These are phyloP conservation scores for Cyprinella venusta DNA, from an alignment of 2,797 vertebrate species.

Conservation along the genomic window DNA sequence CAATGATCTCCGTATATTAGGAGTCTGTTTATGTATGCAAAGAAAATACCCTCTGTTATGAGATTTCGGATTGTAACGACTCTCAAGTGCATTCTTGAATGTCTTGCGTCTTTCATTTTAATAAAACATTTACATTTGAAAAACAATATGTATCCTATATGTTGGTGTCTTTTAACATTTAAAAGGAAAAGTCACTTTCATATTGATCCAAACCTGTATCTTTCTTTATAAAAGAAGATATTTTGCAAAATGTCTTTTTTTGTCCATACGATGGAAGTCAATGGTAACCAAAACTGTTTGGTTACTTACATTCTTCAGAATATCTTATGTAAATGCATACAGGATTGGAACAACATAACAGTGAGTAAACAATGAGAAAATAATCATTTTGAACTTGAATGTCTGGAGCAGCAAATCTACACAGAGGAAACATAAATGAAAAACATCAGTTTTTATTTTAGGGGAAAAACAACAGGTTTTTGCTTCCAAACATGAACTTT, in stretches of 20 bases:
- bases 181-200: neutral
- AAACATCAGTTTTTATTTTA: slow-evolving; percentile 3
- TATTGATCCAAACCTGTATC: neutral
- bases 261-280: neutral
- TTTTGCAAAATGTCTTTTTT: neutral
- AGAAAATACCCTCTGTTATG: neutral
- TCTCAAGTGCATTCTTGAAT: neutral
- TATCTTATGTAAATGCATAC: neutral
- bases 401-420: neutral
- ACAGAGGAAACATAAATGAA: neutral
- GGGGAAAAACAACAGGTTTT: neutral
- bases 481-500: neutral
- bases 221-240: neutral
- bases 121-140: slow-evolving; percentile 9
- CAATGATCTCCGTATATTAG: slow-evolving; percentile 3
- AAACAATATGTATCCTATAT: neutral
- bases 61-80: neutral
- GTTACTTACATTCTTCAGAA: neutral
- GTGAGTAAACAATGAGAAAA: neutral
- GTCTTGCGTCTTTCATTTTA: neutral
- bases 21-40: neutral
- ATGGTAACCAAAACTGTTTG: neutral
- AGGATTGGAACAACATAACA: neutral
- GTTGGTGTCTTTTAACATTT: slow-evolving; percentile 8
- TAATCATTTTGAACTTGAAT: neutral